A percentile compares a stretch with the other conserved stretches of the same genome.
Evolutionary conservation across 2,113 vertebrate genomes (phyloP).

Genomic region (Clupea harengus): DNA sequence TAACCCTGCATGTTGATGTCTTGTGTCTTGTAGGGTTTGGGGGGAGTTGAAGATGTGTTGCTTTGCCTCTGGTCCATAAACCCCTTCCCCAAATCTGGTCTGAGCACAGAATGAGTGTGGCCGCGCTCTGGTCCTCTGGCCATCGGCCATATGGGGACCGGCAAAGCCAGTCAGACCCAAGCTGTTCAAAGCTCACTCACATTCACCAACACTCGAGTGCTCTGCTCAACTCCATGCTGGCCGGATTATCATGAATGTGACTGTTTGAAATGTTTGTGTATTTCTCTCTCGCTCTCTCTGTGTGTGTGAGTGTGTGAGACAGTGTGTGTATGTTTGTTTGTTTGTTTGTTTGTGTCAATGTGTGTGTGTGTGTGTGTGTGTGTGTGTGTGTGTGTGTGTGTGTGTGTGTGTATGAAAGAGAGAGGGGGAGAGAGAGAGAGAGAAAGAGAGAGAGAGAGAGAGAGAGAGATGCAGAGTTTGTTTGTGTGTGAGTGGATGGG

Average conservation of each 20-base stretch:
- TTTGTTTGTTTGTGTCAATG: background rate
- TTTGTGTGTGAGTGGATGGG: background rate
- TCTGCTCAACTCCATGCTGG: too few species aligned
- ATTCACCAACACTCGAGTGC: background rate
- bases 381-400: background rate
- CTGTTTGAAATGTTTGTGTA: background rate
- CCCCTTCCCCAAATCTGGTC: background rate
- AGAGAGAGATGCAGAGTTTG: background rate
- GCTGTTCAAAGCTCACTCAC: conserved; percentile 2
- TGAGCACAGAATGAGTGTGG: background rate
- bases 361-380: background rate
- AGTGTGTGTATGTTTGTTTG: background rate
- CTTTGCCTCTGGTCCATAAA: background rate
- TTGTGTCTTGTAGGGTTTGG: background rate
- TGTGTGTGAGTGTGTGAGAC: background rate
- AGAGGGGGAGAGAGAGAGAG: background rate
- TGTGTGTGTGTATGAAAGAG: background rate
- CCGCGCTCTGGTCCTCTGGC: background rate
- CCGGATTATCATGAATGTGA: background rate
- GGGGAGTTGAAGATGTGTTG: background rate
- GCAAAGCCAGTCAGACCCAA: background rate
- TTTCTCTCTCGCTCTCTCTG: background rate
- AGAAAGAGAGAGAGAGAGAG: background rate
- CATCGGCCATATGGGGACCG: background rate
- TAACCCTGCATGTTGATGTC: background rate